Conservation (phyloP, 2,113 vertebrate genomes). For the Fukomys damarensis region DNA sequence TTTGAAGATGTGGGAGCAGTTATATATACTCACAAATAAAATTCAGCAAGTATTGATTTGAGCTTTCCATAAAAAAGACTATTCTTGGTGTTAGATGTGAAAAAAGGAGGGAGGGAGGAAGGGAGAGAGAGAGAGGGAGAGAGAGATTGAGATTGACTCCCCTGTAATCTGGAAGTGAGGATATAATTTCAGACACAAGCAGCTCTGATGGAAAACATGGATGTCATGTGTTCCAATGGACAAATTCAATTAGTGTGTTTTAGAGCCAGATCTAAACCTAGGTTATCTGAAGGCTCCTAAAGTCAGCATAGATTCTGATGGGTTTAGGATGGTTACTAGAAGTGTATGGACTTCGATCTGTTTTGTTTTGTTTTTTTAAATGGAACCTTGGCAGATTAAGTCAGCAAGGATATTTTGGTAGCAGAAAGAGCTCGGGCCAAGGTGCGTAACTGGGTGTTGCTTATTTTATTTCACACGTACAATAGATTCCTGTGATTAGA, state of each 20-base stretch:
- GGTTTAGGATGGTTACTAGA: background rate
- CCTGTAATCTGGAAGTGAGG: background rate
- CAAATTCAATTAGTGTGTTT: background rate
- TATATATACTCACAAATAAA: slow-evolving; percentile 24
- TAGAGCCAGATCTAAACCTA: background rate
- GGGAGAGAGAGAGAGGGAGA: background rate
- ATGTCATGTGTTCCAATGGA: background rate
- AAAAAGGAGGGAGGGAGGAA: background rate
- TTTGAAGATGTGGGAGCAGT: slow-evolving; percentile 8
- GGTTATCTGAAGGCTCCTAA: background rate
- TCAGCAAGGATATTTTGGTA: background rate
- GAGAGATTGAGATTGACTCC: too few relatives aligned
- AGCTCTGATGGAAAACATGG: background rate
- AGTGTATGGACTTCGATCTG: background rate
- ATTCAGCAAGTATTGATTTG: slow-evolving; percentile 35
- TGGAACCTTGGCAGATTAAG: background rate
- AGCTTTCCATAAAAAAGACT: slow-evolving; percentile 6
- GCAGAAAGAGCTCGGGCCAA: background rate
- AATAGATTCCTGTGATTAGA: background rate
- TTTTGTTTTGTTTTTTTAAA: slow-evolving; percentile 29
- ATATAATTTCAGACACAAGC: background rate
- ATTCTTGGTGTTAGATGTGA: slow-evolving; percentile 15
- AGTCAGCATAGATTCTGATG: background rate
- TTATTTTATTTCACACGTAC: background rate
- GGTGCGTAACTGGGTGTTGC: background rate